Evolutionary conservation across 2,888 invertebrate species (phyloP).

Genomic region (Cataglyphis cursor): DNA sequence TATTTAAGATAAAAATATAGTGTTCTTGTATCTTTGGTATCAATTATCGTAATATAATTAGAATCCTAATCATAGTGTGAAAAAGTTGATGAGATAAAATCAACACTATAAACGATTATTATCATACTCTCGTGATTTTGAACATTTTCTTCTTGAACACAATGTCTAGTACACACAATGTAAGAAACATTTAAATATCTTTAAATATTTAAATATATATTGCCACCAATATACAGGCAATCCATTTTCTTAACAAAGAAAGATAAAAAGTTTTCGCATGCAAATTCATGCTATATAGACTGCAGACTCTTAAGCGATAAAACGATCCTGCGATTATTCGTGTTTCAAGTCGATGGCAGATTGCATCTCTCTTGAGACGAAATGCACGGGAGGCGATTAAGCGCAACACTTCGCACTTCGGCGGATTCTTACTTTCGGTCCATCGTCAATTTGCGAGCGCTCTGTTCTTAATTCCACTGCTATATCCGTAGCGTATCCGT

Average conservation of each 20-base stretch:
- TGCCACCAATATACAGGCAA: neutral
- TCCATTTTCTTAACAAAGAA: constrained; percentile 27
- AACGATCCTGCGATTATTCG: constrained; percentile 38
- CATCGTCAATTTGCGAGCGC: constrained; percentile 15
- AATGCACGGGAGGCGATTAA: constrained; percentile 41
- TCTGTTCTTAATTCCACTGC: constrained; percentile 40
- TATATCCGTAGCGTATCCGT: constrained; percentile 25
- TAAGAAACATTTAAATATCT: neutral
- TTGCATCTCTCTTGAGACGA: constrained; percentile 32
- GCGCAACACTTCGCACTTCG: constrained; percentile 18
- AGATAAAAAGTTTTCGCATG: constrained; percentile 26
- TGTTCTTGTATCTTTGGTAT: neutral
- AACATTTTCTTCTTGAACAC: neutral
- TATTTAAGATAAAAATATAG: neutral
- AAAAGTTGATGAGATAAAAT: neutral
- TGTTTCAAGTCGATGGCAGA: constrained; percentile 22
- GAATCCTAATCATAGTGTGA: neutral
- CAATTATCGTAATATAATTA: neutral
- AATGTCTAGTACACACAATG: neutral
- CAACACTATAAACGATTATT: neutral
- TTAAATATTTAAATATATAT: neutral
- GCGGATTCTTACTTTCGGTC: constrained; percentile 38
- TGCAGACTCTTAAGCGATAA: constrained; percentile 27
- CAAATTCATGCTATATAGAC: constrained; percentile 9
- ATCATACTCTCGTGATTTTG: neutral